A percentile compares a stretch with the other conserved stretches of the same genome.
These are phyloP conservation scores for Silvanus unidentatus DNA, from an alignment of 2,888 invertebrate genomes.

Conservation along the genomic window DNA sequence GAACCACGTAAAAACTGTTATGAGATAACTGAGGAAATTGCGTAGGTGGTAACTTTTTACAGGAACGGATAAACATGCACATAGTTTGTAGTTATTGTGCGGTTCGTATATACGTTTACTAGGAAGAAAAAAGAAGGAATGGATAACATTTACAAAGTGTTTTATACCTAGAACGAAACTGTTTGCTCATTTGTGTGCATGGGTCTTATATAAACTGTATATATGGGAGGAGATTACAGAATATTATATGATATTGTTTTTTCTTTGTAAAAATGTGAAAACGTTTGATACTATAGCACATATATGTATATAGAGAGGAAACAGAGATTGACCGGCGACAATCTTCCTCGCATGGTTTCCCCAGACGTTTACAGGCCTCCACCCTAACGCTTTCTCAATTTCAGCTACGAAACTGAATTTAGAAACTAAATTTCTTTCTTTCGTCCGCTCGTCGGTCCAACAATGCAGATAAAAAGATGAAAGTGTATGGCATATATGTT, in stretches of 20 bases:
- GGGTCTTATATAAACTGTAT: too few relatives aligned
- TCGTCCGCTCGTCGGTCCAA: slow-evolving; percentile 15
- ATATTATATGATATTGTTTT: too few relatives aligned
- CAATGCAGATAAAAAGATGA: slow-evolving; percentile 30
- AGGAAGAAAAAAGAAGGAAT: too few relatives aligned
- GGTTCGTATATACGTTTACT: too few relatives aligned
- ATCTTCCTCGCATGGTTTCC: slow-evolving; percentile 37
- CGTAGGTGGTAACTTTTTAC: slow-evolving; percentile 41
- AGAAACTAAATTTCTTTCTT: slow-evolving; percentile 40
- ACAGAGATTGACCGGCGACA: slow-evolving; percentile 25
- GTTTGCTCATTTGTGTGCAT: too few relatives aligned
- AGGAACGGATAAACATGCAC: slow-evolving; percentile 36
- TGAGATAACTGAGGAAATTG: slow-evolving; percentile 33
- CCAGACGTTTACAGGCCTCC: slow-evolving; percentile 27
- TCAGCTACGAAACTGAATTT: slow-evolving; percentile 41
- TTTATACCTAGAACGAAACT: too few relatives aligned
- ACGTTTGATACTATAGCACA: not conserved
- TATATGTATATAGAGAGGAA: too few relatives aligned
- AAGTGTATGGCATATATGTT: slow-evolving; percentile 20
- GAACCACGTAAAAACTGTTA: slow-evolving; percentile 36
- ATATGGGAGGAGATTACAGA: too few relatives aligned
- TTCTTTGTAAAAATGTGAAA: not conserved
- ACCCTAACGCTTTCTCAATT: slow-evolving; percentile 40
- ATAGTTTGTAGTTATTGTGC: slow-evolving; percentile 13
- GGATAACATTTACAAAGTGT: too few relatives aligned